phyloP scores from a whole-genome alignment of 2,113 vertebrate species.

The Pantherophis guttatus region DNA sequence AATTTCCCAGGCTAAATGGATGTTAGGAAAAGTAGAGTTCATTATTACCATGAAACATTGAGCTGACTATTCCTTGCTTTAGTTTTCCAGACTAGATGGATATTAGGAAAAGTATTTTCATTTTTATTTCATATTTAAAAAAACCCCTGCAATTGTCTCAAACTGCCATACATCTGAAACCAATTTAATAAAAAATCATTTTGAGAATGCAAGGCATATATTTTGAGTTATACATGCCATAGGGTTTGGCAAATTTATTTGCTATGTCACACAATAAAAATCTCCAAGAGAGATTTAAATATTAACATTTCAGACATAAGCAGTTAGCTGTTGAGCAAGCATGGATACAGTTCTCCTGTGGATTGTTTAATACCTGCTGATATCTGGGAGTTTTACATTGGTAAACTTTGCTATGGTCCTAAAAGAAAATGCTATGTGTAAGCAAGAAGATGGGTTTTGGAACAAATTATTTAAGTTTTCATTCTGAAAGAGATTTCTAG shows the following conservation, averaged over 20 bases:
- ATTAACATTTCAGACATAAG: neutral
- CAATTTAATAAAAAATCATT: slow-evolving; percentile 56
- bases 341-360: neutral
- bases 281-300: slow-evolving; percentile 53
- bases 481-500: neutral
- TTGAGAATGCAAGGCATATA: slow-evolving; percentile 46
- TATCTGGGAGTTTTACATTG: neutral
- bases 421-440: no score
- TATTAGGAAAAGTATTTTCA: slow-evolving; percentile 51
- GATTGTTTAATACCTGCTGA: neutral
- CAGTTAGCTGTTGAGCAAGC: neutral
- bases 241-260: slow-evolving; percentile 59
- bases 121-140: slow-evolving; percentile 37
- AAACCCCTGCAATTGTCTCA: slow-evolving; percentile 39
- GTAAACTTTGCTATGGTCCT: neutral
- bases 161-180: slow-evolving; percentile 36
- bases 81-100: slow-evolving; percentile 51
- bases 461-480: neutral
- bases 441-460: neutral
- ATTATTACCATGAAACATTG: slow-evolving; percentile 48
- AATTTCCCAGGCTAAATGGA: slow-evolving; percentile 52
- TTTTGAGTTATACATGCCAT: slow-evolving; percentile 45
- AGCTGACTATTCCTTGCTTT: slow-evolving; percentile 35
- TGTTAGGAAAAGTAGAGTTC: slow-evolving; percentile 50
- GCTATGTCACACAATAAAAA: slow-evolving; percentile 72